Base-by-base conservation (phyloP, 37 sponge, comb jelly and placozoan species). In the Crambe crambe region DNA sequence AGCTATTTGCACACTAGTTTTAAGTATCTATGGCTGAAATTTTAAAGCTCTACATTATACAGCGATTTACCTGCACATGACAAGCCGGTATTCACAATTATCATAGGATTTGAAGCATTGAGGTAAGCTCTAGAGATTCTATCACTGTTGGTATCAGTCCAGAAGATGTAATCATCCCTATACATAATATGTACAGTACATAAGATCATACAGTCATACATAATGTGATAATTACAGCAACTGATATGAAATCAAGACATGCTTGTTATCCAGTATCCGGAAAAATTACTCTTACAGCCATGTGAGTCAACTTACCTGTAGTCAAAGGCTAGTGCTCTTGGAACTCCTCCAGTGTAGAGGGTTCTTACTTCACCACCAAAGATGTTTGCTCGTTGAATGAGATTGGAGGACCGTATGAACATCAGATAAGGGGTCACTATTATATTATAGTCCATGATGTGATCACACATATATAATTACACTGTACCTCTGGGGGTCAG, bases 341-440 rank as follows among this genome's bases (percentile, higher is more conserved):
- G 69, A 10, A 10, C 25, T 25, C 38, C 38, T 18, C 69, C 69
- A 20, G 35, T 18, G 30, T 68, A 68, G 20, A 68, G 3, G 12
- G 6, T 31, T 68, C 6, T 18, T 68, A 18, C 32, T 29, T 36
- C 69, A 10, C 69, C 69, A 35, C 69, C 69, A 68, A 5, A 3
- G 30, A 68, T 68, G 18, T 68, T 68, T 6, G 30, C 69, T 36
- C 39, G 25, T 35, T 35, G 38, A 35, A 68, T 36, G 39, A 36
- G 6, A 10, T 25, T 37, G 21, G 36, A 68, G 31, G 15, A 68
- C 37, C 69, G 73, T 39, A 42, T 72, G 29, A 23, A 72, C 25
- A 72, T 39, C 27, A 72, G 54, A 25, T 72, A 72, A 4, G 73
- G 73, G 6, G 73, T 43, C 25, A 72, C 73, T 72, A 23, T 35